Base-by-base conservation (phyloP, 2,888 invertebrate species). In the Leucophora obtusa region DNA sequence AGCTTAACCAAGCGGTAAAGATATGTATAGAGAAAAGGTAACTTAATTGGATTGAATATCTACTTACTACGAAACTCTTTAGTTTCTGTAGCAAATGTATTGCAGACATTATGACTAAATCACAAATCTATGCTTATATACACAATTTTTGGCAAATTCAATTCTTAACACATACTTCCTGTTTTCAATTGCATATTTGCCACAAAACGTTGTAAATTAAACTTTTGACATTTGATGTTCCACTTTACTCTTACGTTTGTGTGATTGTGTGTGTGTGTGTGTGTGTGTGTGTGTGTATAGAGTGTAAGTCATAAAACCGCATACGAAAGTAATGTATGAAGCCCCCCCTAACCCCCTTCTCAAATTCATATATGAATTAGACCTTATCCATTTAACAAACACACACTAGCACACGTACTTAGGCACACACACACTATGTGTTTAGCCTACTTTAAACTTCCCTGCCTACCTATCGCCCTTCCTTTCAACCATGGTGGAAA, bases 201-300 rank as follows among this genome's bases (percentile, higher is more conserved):
- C 73, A 70, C 70, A 70, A 81, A 81, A 81, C 43, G 73, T 73
- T 77, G 69, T 81, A 81, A 81, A 81, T 81, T 77, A 73, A 77
- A 81, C 81, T 77, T 81, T 73, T 77, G 81, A 81, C 81, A 73
- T 73, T 74, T 70, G 73, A 81, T 81, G 77, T 73, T 73, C 77
- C 60, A 81, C 60, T 65, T 77, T 73, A 70, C 51, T 59, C 47
- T 51, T 62, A 59, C 11, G 58, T 63, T n/a, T 56, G 51, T 47
- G 38, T 43, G 18, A 10, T n/a, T 33, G 60, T 35, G 35, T 35
- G 10, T 9, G 35, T 47, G 11, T 63, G 11, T 33, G 58, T 1
- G 11, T 51, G n/a, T 56, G 63, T 58, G 18, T 51, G 14, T 8
- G 9, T 62, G 24, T 56, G 47, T 11, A 43, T 43, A 47, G 38